These are phyloP conservation scores for Strigops habroptila DNA, from an alignment of 2,113 vertebrate species.

Conservation along the genomic window DNA sequence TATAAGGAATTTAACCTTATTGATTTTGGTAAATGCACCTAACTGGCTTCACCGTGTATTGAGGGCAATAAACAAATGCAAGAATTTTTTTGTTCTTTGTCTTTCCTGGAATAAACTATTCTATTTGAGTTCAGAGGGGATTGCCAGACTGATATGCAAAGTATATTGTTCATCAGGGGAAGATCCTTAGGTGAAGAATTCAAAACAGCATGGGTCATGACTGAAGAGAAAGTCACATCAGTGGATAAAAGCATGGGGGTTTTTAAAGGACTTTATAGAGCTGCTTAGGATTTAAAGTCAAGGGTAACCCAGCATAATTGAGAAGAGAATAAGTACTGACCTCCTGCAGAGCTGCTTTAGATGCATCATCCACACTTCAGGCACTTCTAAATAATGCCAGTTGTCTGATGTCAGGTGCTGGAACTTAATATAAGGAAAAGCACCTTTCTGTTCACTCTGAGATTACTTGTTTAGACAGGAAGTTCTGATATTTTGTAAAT, in stretches of 20 bases:
- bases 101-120: background rate
- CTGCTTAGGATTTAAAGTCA: conserved; percentile 9
- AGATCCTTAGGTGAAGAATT: background rate
- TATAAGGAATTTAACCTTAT: background rate
- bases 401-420: background rate
- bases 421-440: background rate
- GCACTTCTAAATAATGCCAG: background rate
- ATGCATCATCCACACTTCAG: background rate
- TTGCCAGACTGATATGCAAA: background rate
- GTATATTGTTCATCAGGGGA: background rate
- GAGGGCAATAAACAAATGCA: background rate
- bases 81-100: background rate
- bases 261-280: background rate
- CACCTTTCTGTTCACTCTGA: background rate
- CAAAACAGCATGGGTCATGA: background rate
- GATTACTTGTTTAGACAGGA: background rate
- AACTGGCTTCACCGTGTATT: background rate
- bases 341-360: background rate
- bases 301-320: background rate
- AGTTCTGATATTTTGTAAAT: background rate
- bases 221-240: background rate
- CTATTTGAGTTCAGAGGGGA: background rate
- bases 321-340: background rate
- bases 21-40: background rate
- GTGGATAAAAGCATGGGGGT: background rate